Percentiles rank a stretch among this genome's conserved stretches.
These are phyloP conservation scores for Pachypeltis micranthus DNA, from an alignment of 1,140 invertebrate genomes.

Conservation along the genomic window DNA sequence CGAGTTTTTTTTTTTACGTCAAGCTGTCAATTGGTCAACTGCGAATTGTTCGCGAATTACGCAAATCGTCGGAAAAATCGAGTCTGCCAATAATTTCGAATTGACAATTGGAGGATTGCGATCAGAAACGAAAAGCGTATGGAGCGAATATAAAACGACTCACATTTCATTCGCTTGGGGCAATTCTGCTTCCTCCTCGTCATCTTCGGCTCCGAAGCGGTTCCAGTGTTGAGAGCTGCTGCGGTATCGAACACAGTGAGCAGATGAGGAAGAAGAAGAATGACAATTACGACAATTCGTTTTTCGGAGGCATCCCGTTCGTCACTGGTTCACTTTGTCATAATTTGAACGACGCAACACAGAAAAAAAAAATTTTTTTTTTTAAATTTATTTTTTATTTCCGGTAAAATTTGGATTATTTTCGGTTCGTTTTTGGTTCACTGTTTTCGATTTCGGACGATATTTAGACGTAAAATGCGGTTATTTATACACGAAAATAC, in stretches of 20 bases:
- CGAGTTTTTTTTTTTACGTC: too few relatives aligned
- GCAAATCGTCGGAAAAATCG: neutral
- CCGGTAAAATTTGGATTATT: too few relatives aligned
- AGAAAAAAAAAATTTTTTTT: too few relatives aligned
- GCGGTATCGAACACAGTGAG: neutral
- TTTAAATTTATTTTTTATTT: too few relatives aligned
- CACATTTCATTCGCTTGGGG: constrained; percentile 30
- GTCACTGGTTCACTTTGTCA: constrained; percentile 7
- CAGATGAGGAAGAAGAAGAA: constrained; percentile 1
- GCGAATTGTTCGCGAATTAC: too few relatives aligned
- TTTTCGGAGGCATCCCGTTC: neutral
- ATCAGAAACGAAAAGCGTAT: too few relatives aligned
- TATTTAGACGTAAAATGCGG: too few relatives aligned
- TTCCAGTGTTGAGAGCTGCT: neutral
- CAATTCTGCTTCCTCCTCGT: constrained; percentile 29
- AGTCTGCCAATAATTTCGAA: neutral
- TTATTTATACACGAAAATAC: too few relatives aligned
- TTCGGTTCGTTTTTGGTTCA: too few relatives aligned
- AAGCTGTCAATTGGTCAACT: too few relatives aligned
- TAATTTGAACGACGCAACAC: too few relatives aligned
- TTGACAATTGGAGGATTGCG: too few relatives aligned
- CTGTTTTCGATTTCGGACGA: neutral
- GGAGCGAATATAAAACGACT: constrained; percentile 28
- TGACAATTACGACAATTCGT: neutral
- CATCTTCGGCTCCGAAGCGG: constrained; percentile 15